A percentile compares a stretch with the other conserved stretches of the same genome.
Evolutionary conservation across 2,888 invertebrate genomes (phyloP).

Genomic region (Phlogophora meticulosa): DNA sequence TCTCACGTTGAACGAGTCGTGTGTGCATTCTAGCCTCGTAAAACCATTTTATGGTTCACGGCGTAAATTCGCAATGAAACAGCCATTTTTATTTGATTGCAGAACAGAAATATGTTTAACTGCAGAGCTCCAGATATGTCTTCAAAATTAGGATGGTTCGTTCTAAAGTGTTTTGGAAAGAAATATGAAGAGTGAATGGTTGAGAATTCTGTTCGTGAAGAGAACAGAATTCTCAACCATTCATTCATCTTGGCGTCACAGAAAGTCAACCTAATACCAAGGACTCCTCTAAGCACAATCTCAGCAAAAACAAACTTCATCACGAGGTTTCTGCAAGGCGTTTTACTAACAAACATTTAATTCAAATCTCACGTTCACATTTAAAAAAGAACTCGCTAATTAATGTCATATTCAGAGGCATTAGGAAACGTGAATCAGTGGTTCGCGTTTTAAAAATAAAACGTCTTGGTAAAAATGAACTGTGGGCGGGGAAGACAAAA

Average conservation of each 20-base stretch:
- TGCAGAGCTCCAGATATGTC: slow-evolving; percentile 19
- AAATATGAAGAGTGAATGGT: not conserved
- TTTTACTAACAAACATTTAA: slow-evolving; percentile 18
- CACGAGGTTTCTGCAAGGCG: not conserved
- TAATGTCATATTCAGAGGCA: slow-evolving; percentile 63
- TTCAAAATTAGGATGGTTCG: slow-evolving; percentile 11
- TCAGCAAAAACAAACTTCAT: slow-evolving; percentile 1
- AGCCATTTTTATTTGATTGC: slow-evolving; percentile 72
- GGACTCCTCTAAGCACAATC: not conserved
- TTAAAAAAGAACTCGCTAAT: slow-evolving; percentile 56
- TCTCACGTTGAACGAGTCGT: slow-evolving; percentile 61
- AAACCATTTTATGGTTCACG: slow-evolving; percentile 80
- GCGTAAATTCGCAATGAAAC: slow-evolving; percentile 76
- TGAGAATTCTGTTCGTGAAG: not conserved
- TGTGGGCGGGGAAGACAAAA: slow-evolving; percentile 64
- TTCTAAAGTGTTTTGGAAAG: not conserved
- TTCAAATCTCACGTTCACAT: slow-evolving; percentile 46
- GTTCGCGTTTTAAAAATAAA: slow-evolving; percentile 64
- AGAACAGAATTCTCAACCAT: too few species aligned
- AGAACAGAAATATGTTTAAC: slow-evolving; percentile 42
- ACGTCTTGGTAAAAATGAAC: slow-evolving; percentile 54
- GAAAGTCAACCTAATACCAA: too few species aligned
- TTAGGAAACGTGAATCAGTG: slow-evolving; percentile 66
- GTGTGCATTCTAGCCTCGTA: slow-evolving; percentile 79
- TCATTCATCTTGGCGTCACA: too few species aligned